phyloP scores from a whole-genome alignment of 2,888 invertebrate species.

The Augochlorella aurata region DNA sequence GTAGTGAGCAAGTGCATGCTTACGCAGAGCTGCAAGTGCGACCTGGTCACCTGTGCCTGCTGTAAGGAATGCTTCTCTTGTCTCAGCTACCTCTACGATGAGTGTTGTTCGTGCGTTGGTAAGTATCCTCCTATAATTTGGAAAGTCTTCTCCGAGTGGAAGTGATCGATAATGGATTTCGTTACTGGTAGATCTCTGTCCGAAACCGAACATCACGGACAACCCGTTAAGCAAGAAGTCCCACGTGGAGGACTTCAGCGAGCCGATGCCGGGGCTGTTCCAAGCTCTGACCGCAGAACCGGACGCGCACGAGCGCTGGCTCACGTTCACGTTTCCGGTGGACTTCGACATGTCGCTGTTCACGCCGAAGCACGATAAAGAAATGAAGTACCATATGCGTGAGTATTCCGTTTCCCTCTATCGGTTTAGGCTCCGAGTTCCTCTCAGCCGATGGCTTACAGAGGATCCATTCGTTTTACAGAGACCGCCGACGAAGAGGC shows the following conservation, averaged over 20 bases:
- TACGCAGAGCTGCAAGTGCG: slow-evolving; percentile 97
- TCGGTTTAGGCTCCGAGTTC: background rate
- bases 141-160: too few relatives aligned
- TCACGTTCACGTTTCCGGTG: slow-evolving; percentile 91
- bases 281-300: slow-evolving; percentile 90
- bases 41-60: slow-evolving; percentile 95
- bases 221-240: slow-evolving; percentile 90
- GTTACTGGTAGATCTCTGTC: slow-evolving; percentile 90
- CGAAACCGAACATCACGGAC: slow-evolving; percentile 90
- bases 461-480: slow-evolving; percentile 71
- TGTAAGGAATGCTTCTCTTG: slow-evolving; percentile 97
- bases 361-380: slow-evolving; percentile 86
- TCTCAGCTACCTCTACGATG: slow-evolving; percentile 92
- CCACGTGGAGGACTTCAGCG: slow-evolving; percentile 92
- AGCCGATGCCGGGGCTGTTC: slow-evolving; percentile 92
- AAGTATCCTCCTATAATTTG: slow-evolving; percentile 81
- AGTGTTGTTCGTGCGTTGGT: slow-evolving; percentile 99
- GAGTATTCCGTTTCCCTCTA: slow-evolving; percentile 79
- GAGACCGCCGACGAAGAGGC: slow-evolving; percentile 87
- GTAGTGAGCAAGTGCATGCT: slow-evolving; percentile 98
- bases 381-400: slow-evolving; percentile 89
- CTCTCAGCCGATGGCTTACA: background rate
- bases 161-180: slow-evolving; percentile 38
- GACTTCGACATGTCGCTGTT: slow-evolving; percentile 88
- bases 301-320: slow-evolving; percentile 91